Conservation (phyloP, 2,888 invertebrate genomes). For the Anagyrus pseudococci region DNA sequence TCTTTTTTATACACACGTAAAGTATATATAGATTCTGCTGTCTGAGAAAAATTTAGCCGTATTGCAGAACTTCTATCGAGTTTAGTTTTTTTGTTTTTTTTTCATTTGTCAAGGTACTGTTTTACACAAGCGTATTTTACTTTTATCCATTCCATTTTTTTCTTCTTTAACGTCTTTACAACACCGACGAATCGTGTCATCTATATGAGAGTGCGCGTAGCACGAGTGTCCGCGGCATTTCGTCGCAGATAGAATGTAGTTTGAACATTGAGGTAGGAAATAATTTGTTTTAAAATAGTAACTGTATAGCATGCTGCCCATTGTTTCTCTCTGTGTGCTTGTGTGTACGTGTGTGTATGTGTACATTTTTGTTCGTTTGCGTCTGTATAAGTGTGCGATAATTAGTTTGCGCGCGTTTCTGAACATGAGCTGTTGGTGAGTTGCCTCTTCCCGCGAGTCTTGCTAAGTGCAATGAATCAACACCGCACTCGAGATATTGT, state of each 20-base stretch:
- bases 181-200: slow-evolving; percentile 17
- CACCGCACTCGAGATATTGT: slow-evolving; percentile 19
- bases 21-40: slow-evolving; percentile 11
- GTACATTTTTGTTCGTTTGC: too few relatives aligned
- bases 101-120: slow-evolving; percentile 26
- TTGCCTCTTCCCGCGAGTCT: slow-evolving; percentile 15
- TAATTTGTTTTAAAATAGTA: slow-evolving; percentile 29
- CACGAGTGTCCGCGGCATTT: neutral
- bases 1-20: too few relatives aligned
- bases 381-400: neutral
- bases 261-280: slow-evolving; percentile 32
- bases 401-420: neutral
- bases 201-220: slow-evolving; percentile 18
- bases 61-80: slow-evolving; percentile 1
- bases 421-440: slow-evolving; percentile 6
- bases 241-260: slow-evolving; percentile 16
- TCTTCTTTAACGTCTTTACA: too few relatives aligned
- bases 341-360: neutral
- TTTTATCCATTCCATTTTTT: too few relatives aligned
- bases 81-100: neutral
- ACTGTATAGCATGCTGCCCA: too few relatives aligned
- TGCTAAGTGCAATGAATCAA: slow-evolving; percentile 24
- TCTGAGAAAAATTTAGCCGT: slow-evolving; percentile 10
- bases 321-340: slow-evolving; percentile 1
- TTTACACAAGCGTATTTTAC: too few relatives aligned